Conservation (phyloP, 2,888 invertebrate genomes). For the Agapostemon virescens region DNA sequence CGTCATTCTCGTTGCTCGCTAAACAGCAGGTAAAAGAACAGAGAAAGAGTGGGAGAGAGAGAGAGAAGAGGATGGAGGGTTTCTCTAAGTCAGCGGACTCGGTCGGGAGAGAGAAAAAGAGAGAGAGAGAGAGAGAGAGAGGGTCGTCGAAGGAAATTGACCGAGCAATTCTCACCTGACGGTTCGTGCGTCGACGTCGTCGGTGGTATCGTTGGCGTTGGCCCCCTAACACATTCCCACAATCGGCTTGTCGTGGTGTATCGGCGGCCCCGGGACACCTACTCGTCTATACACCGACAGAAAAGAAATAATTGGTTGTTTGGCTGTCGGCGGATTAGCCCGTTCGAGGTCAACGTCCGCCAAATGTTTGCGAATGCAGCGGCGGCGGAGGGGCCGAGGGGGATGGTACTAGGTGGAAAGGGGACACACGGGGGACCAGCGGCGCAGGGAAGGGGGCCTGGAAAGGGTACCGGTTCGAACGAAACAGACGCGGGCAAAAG, state of each 20-base stretch:
- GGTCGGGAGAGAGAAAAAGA: constrained; percentile 1
- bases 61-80: not conserved
- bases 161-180: constrained; percentile 62
- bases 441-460: constrained; percentile 30
- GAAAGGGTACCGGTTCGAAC: constrained; percentile 63
- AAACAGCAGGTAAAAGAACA: not conserved
- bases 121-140: not conserved
- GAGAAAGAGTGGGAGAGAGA: not conserved
- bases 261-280: constrained; percentile 29
- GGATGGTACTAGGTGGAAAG: not conserved
- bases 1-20: constrained; percentile 4
- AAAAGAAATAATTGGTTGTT: constrained; percentile 76
- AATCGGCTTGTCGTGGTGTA: constrained; percentile 53
- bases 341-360: constrained; percentile 78
- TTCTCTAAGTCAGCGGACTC: constrained; percentile 4
- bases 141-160: constrained; percentile 37
- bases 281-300: constrained; percentile 49
- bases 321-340: constrained; percentile 77
- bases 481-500: constrained; percentile 33
- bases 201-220: constrained; percentile 29
- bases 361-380: constrained; percentile 78
- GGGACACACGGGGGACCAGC: not conserved
- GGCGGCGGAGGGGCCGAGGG: constrained; percentile 3
- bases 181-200: not conserved
- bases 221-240: constrained; percentile 57